Percentiles rank a stretch among this genome's conserved stretches.
Evolutionary conservation across 2,797 vertebrate species (phyloP).

Genomic region (Macrochelys suwanniensis): DNA sequence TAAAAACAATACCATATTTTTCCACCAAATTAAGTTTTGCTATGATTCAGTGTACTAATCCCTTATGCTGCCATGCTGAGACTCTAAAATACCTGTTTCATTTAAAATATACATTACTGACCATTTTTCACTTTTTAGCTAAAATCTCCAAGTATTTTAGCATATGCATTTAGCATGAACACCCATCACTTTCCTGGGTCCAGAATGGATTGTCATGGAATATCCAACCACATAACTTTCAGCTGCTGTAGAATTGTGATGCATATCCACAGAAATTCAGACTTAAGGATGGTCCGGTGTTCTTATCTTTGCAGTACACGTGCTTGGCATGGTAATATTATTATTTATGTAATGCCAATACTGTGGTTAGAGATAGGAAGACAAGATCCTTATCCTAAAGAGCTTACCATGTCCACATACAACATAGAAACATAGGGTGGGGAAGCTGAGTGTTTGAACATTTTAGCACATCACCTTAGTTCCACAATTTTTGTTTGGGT

Average conservation of each 20-base stretch:
- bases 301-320: slow-evolving; percentile 31
- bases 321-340: slow-evolving; percentile 51
- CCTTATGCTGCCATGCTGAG: neutral
- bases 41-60: neutral
- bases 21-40: neutral
- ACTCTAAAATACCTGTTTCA: neutral
- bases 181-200: neutral
- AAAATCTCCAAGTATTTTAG: neutral
- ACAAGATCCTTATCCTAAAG: slow-evolving; percentile 42
- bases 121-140: neutral
- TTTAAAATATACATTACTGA: neutral
- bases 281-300: slow-evolving; percentile 48
- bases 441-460: neutral
- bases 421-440: neutral
- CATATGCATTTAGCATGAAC: neutral
- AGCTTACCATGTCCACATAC: slow-evolving; percentile 57
- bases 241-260: slow-evolving; percentile 53
- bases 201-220: slow-evolving; percentile 25
- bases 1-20: neutral
- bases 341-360: slow-evolving; percentile 37
- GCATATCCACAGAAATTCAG: slow-evolving; percentile 56
- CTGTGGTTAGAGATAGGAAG: slow-evolving; percentile 43
- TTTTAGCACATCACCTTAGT: slow-evolving; percentile 39
- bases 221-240: slow-evolving; percentile 7
- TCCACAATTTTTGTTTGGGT: slow-evolving; percentile 45